Base-by-base conservation (phyloP, 2,888 invertebrate genomes). In the Drosophila borealis region DNA sequence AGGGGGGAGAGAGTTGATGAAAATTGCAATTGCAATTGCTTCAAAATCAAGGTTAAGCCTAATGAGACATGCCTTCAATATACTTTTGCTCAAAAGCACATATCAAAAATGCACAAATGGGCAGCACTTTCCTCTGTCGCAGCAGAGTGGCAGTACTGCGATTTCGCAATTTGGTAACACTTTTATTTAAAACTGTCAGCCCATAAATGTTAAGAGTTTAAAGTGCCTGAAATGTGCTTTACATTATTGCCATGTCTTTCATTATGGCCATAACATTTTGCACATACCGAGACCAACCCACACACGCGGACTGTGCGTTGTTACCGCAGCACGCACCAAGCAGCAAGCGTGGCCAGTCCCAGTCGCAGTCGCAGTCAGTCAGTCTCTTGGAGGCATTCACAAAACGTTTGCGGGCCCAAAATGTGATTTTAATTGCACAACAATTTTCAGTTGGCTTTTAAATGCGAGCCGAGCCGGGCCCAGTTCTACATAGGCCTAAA, bases 231-330 rank as follows among this genome's bases (percentile, higher is more conserved):
- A 66, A 55, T 79, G 74, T 71, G 78, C 66, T 57, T 70, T 70
- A 78, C 78, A 79, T 81, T 80, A 80, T 80, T 69, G 77, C 64
- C 80, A 66, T 80, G 83, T 70, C 67, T 82, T 82, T 83, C 78
- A 74, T 88, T 83, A 83, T 83, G 83, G 76, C 88, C 88, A 87
- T 76, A 80, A 87, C 88, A 84, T 84, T 88, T 87, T 79, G 82
- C 88, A 78, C 85, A 84, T 84, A 81, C 84, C 87, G 60, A 49
- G 69, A 70, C 83, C 84, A 84, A 89, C 84, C 89, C 89, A 89
- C 85, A 81, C 84, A 70, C 70, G 8, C 44, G 37, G 25, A 42
- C 44, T 11, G 48, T 53, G 63, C 61, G 65, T 54, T 48, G 25
- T 13, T 37, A 49, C n/a, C 45, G 19, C 53, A 70, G 57, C 73